Evolutionary conservation across 2,113 vertebrate species (phyloP).

Genomic region (Stigmatopora nigra): DNA sequence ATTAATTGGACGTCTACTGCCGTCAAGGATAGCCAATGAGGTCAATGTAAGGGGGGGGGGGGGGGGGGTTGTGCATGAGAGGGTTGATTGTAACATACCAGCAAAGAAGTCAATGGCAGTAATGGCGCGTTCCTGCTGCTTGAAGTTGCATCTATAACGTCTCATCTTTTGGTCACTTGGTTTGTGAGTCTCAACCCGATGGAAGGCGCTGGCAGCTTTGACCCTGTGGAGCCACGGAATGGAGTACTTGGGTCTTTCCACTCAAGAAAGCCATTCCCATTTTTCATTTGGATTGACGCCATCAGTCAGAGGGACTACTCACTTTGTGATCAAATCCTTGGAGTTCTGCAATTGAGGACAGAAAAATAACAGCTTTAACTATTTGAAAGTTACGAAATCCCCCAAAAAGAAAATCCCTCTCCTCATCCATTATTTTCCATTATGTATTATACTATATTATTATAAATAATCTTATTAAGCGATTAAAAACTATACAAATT

Average conservation of each 20-base stretch:
- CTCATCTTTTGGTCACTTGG: conserved; percentile 62
- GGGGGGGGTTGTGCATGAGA: too few relatives aligned
- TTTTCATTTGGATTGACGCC: neutral
- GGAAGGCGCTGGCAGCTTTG: conserved; percentile 29
- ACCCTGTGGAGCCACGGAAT: conserved; percentile 45
- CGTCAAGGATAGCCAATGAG: too few relatives aligned
- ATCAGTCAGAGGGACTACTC: conserved; percentile 46
- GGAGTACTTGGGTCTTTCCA: neutral
- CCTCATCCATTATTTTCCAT: too few relatives aligned
- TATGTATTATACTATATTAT: too few relatives aligned
- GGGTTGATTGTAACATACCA: neutral
- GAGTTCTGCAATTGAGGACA: conserved; percentile 55
- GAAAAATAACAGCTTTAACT: neutral
- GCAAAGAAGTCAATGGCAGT: conserved; percentile 66
- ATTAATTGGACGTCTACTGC: too few relatives aligned
- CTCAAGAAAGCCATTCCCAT: neutral
- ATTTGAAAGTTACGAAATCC: neutral
- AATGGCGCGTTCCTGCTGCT: conserved; percentile 62
- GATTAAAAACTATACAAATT: too few relatives aligned
- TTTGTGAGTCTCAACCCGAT: conserved; percentile 49
- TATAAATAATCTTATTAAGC: too few relatives aligned
- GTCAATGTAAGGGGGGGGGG: too few relatives aligned
- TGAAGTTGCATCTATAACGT: conserved; percentile 64
- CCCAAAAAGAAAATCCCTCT: too few relatives aligned
- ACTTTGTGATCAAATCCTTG: conserved; percentile 66